A percentile compares a stretch with the other conserved stretches of the same genome.
Evolutionary conservation across 1,140 invertebrate species (phyloP).

Genomic region (Conus betulinus): DNA sequence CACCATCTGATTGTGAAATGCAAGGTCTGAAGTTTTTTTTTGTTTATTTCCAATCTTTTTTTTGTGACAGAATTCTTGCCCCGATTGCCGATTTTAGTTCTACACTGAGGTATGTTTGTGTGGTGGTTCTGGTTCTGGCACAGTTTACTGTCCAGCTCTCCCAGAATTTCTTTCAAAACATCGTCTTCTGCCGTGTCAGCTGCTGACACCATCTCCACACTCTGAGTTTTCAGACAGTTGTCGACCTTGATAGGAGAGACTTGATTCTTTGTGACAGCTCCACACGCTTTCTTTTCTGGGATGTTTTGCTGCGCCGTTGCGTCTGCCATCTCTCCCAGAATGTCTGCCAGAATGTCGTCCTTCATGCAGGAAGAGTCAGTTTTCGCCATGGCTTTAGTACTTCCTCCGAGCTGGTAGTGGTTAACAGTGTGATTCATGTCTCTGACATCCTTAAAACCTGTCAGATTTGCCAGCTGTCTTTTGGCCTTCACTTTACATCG

Average conservation of each 20-base stretch:
- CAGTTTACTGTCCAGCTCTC: background rate
- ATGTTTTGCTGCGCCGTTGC: background rate
- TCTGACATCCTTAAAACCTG: conserved; percentile 25
- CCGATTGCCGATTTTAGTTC: background rate
- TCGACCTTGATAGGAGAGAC: background rate
- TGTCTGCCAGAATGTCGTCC: conserved; percentile 46
- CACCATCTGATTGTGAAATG: background rate
- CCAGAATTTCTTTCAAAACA: conserved; percentile 6
- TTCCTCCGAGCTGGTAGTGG: conserved; percentile 27
- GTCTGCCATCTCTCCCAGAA: conserved; percentile 46
- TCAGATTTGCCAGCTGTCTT: conserved; percentile 17
- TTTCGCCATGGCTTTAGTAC: background rate
- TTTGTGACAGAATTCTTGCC: background rate
- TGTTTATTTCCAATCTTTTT: background rate
- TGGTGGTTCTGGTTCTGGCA: background rate
- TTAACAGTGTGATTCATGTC: conserved; percentile 36
- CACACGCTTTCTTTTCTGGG: background rate
- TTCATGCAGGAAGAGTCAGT: background rate
- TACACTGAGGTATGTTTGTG: background rate
- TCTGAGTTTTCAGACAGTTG: conserved; percentile 20
- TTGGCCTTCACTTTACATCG: conserved; percentile 18
- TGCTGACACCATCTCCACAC: background rate
- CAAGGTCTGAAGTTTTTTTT: background rate
- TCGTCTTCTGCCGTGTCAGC: background rate
- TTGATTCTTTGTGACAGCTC: conserved; percentile 23